Percentiles rank a stretch among this genome's conserved stretches.
Conservation (phyloP, 92 coral and sea anemone species). For the Umimayanthus kanabou region DNA sequence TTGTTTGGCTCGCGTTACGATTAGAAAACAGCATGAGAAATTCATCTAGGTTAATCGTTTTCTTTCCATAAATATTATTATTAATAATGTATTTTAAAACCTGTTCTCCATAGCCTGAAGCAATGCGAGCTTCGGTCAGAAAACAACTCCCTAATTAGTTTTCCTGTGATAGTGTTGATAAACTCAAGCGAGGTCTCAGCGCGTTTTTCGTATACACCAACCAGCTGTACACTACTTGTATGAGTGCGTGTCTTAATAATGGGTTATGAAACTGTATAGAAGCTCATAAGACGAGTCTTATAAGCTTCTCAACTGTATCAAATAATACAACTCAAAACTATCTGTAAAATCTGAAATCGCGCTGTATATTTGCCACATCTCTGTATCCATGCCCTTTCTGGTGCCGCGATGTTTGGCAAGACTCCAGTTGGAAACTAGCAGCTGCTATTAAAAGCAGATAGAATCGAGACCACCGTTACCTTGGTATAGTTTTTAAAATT, state of each 20-base stretch:
- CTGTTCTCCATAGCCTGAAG: neutral
- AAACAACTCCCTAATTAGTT: constrained; percentile 19
- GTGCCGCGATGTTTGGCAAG: too few species aligned
- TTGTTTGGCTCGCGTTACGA: neutral
- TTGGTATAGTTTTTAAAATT: too few species aligned
- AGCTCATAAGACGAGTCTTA: too few species aligned
- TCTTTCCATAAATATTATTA: neutral
- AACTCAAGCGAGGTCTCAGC: neutral
- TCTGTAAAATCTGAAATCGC: too few species aligned
- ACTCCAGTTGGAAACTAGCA: too few species aligned
- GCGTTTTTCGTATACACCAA: neutral
- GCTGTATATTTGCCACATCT: too few species aligned
- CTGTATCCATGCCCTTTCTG: too few species aligned
- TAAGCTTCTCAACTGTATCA: too few species aligned
- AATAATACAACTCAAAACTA: too few species aligned
- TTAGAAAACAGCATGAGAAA: neutral
- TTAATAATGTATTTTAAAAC: neutral
- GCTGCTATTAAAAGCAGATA: too few species aligned
- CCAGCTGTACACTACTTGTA: neutral
- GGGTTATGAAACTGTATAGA: too few species aligned
- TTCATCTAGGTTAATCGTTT: neutral
- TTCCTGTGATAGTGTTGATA: constrained; percentile 20
- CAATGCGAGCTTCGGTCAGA: constrained; percentile 7
- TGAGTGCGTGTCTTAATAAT: neutral
- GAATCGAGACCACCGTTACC: too few species aligned